phyloP scores from a whole-genome alignment of 2,797 vertebrate genomes.

The Melanotaenia maccullochi region DNA sequence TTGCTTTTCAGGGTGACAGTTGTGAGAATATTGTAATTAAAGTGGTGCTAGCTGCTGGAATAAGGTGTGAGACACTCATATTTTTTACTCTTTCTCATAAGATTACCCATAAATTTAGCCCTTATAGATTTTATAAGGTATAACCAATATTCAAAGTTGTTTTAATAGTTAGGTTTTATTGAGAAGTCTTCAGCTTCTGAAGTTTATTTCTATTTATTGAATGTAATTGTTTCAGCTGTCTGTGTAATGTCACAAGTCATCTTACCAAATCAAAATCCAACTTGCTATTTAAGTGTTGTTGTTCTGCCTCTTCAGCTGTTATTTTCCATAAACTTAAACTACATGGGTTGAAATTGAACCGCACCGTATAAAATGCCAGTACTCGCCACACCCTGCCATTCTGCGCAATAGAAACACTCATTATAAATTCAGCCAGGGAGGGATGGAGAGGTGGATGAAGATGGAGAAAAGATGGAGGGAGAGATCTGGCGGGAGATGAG shows the following conservation, averaged over 20 bases:
- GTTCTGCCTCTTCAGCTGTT: background rate
- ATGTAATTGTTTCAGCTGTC: background rate
- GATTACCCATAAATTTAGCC: background rate
- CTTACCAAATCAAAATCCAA: background rate
- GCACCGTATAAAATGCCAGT: constrained; percentile 33
- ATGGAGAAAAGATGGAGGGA: background rate
- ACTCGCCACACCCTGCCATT: constrained; percentile 71
- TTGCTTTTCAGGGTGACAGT: background rate
- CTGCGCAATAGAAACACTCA: constrained; percentile 58
- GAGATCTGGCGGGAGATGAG: constrained; percentile 62
- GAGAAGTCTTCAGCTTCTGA: background rate
- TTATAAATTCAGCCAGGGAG: constrained; percentile 60
- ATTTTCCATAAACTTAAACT: background rate
- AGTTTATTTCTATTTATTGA: background rate
- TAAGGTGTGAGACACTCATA: background rate
- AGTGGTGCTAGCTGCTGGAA: background rate
- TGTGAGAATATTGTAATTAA: background rate
- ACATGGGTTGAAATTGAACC: constrained; percentile 15
- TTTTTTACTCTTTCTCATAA: background rate
- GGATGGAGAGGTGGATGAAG: constrained; percentile 33
- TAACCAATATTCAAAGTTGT: background rate
- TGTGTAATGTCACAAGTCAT: background rate
- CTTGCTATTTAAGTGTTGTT: background rate
- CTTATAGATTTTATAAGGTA: too few relatives aligned
- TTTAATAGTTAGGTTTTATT: background rate